Conservation (phyloP, 2,888 invertebrate genomes). For the Temnothorax ravouxi region DNA sequence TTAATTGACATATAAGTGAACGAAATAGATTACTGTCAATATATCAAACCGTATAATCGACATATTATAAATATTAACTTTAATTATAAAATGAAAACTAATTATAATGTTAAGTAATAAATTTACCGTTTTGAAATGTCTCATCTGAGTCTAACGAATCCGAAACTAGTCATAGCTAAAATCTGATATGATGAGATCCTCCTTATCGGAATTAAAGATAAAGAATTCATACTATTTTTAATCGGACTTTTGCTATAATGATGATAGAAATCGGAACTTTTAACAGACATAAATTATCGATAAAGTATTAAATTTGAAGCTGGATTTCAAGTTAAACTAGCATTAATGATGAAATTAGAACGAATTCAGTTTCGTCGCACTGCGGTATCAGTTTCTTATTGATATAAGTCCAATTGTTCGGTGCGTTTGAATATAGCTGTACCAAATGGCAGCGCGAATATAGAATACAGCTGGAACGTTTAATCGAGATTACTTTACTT, state of each 20-base stretch:
- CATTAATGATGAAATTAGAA: not conserved
- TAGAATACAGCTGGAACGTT: conserved; percentile 3
- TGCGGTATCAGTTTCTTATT: not conserved
- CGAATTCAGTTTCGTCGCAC: not conserved
- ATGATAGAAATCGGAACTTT: not conserved
- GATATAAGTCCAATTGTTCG: conserved; percentile 8
- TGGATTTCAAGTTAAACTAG: not conserved
- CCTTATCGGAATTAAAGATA: not conserved
- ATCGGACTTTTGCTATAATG: not conserved
- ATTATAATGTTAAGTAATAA: not conserved
- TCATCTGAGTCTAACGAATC: not conserved
- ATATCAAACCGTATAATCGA: not conserved
- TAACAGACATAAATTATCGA: not conserved
- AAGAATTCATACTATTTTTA: not conserved
- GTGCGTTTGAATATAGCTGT: not conserved
- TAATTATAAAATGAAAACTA: not conserved
- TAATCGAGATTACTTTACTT: conserved; percentile 50
- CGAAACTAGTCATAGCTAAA: not conserved
- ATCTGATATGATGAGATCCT: not conserved
- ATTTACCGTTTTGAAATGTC: not conserved
- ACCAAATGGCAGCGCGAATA: not conserved
- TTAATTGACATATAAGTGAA: not conserved
- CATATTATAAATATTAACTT: not conserved
- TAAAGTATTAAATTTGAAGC: not conserved
- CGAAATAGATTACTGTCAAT: not conserved